A percentile compares a stretch with the other conserved stretches of the same genome.
Evolutionary conservation across 2,888 invertebrate species (phyloP).

Genomic region (Choreutis nemorana): DNA sequence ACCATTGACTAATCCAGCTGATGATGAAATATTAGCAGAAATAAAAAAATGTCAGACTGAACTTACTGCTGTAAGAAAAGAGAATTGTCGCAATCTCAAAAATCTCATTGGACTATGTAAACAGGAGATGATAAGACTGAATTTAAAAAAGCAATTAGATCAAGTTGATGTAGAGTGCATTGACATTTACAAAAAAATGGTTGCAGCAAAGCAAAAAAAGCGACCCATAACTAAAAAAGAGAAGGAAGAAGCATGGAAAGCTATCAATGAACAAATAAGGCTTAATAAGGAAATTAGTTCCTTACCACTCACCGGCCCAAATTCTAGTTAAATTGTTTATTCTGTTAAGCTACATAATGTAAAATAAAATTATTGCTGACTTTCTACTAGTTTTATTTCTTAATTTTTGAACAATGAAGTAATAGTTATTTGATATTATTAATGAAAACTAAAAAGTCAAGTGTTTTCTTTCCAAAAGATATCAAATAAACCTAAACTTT

Average conservation of each 20-base stretch:
- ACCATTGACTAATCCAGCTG: constrained; percentile 68
- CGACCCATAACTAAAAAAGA: constrained; percentile 81
- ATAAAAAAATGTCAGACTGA: constrained; percentile 89
- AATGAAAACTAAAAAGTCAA: too few species aligned
- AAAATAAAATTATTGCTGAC: neutral
- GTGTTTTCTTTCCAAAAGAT: too few species aligned
- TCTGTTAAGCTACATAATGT: constrained; percentile 1
- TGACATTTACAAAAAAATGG: constrained; percentile 85
- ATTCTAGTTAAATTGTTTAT: constrained; percentile 50
- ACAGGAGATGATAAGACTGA: constrained; percentile 81
- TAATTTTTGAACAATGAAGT: too few species aligned
- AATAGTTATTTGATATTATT: too few species aligned
- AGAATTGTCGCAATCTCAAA: constrained; percentile 79
- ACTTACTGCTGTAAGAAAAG: constrained; percentile 76
- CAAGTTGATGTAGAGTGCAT: constrained; percentile 78
- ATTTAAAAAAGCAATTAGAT: constrained; percentile 78
- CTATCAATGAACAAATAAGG: constrained; percentile 72
- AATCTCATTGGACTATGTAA: constrained; percentile 74
- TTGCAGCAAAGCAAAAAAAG: constrained; percentile 82
- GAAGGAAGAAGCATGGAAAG: constrained; percentile 79
- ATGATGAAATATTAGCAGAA: constrained; percentile 89
- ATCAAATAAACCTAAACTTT: too few species aligned
- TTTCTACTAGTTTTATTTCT: too few species aligned
- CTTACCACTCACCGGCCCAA: constrained; percentile 55
- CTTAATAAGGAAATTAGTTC: constrained; percentile 61